Evolutionary conservation across 2,113 vertebrate species (phyloP).

Genomic region (Serilophus lunatus): DNA sequence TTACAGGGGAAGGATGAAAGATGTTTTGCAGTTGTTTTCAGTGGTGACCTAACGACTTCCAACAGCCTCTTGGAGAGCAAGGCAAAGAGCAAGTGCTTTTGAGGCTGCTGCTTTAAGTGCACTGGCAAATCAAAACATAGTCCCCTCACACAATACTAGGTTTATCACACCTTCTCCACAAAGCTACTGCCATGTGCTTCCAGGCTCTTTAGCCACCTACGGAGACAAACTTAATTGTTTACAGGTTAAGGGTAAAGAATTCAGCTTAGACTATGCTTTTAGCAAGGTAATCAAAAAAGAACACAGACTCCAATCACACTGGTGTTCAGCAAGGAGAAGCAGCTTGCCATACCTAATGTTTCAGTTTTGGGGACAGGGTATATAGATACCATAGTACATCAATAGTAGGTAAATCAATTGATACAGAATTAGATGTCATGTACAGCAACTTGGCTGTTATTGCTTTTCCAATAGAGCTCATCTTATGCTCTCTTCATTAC

Average conservation of each 20-base stretch:
- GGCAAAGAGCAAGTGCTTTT: not conserved
- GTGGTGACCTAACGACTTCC: not conserved
- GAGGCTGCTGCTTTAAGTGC: not conserved
- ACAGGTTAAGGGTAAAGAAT: not conserved
- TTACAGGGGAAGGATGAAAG: not conserved
- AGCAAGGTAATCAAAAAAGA: not conserved
- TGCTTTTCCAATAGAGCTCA: conserved; percentile 60
- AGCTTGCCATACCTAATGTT: not conserved
- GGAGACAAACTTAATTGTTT: not conserved
- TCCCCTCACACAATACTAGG: not conserved
- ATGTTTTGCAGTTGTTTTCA: not conserved
- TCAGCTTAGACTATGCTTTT: not conserved
- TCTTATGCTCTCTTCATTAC: conserved; percentile 26
- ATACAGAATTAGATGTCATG: conserved; percentile 59
- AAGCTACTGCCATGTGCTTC: not conserved
- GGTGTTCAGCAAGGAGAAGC: not conserved
- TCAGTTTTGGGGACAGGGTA: not conserved
- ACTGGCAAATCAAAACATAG: not conserved
- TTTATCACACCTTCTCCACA: not conserved
- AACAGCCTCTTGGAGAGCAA: not conserved
- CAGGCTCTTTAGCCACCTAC: not conserved
- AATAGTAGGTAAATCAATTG: conserved; percentile 55
- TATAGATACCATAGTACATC: not conserved
- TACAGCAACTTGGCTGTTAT: conserved; percentile 44
- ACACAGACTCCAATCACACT: not conserved